Percentiles rank a stretch among this genome's conserved stretches.
Conservation (phyloP, 2,797 vertebrate species). For the Neosilurus mollespiculum region DNA sequence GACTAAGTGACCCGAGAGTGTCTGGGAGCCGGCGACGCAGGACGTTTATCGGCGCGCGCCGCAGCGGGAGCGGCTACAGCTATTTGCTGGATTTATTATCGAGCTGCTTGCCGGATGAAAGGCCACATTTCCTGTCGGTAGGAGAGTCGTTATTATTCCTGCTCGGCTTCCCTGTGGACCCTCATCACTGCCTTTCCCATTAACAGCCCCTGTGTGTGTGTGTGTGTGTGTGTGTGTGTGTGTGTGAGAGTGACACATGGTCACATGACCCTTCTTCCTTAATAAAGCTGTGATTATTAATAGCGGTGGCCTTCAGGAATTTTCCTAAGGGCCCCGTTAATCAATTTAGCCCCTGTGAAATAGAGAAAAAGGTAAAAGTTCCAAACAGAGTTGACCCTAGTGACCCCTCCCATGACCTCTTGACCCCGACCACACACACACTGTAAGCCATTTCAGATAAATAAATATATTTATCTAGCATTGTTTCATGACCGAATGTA, state of each 20-base stretch:
- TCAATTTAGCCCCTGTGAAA: constrained; percentile 34
- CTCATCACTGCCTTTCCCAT: constrained; percentile 52
- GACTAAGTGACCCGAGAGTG: constrained; percentile 51
- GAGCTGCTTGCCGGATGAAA: constrained; percentile 56
- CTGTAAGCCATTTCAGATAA: neutral
- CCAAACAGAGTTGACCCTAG: neutral
- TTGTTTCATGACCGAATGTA: neutral
- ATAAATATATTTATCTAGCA: neutral
- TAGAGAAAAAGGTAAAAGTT: too few species aligned
- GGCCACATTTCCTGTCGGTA: constrained; percentile 70
- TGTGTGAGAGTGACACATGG: constrained; percentile 49
- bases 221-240: constrained; percentile 18
- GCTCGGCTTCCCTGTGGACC: constrained; percentile 41
- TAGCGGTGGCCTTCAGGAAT: constrained; percentile 8
- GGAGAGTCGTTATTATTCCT: constrained; percentile 56
- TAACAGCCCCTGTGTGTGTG: constrained; percentile 67
- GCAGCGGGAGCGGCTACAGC: constrained; percentile 64
- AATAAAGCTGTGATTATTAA: constrained; percentile 38
- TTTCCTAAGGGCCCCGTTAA: constrained; percentile 35
- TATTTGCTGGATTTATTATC: constrained; percentile 71
- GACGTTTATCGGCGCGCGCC: constrained; percentile 60
- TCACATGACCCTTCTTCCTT: constrained; percentile 11
- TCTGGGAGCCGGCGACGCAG: constrained; percentile 42
- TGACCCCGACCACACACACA: neutral
- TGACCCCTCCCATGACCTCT: constrained; percentile 5